Evolutionary conservation across 2,888 invertebrate genomes (phyloP).

Genomic region (Agrenia bidenticulata): DNA sequence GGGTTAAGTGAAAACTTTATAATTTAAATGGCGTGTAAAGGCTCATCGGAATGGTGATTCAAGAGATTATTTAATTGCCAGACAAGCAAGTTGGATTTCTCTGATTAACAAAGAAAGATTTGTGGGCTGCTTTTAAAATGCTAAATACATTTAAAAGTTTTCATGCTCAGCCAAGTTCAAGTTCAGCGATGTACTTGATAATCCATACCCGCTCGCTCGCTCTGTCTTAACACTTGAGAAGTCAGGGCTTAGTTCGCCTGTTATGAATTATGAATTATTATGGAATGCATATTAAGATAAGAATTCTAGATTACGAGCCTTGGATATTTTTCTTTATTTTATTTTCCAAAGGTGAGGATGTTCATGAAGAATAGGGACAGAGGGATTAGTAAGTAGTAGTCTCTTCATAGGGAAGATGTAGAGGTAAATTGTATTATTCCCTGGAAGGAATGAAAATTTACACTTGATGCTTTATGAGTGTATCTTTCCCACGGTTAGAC

Average conservation of each 20-base stretch:
- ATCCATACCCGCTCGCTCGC: too few relatives aligned
- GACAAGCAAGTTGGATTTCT: conserved; percentile 28
- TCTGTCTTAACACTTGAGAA: too few relatives aligned
- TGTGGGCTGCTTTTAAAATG: conserved; percentile 12
- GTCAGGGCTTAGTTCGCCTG: background rate
- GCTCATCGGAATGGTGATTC: conserved; percentile 22
- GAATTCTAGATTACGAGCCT: conserved; percentile 24
- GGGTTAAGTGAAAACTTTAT: conserved; percentile 17
- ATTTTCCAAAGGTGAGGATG: conserved; percentile 11
- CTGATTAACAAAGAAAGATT: conserved; percentile 40
- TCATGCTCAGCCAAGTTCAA: too few relatives aligned
- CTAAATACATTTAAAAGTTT: too few relatives aligned
- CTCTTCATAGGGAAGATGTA: background rate
- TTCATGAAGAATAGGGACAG: background rate
- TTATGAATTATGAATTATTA: conserved; percentile 31
- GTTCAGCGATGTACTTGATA: too few relatives aligned
- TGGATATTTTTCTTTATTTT: background rate
- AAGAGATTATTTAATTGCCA: conserved; percentile 47
- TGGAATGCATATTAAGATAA: conserved; percentile 33
- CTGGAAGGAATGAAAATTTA: conserved; percentile 41
- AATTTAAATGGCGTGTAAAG: conserved; percentile 20
- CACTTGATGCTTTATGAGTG: conserved; percentile 52
- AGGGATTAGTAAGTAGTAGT: conserved; percentile 17
- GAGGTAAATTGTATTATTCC: conserved; percentile 9
- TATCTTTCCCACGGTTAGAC: conserved; percentile 51